Evolutionary conservation across 2,113 vertebrate species (phyloP), one percentile per base, ranked within the genome.

Genomic region (Anoura caudifer): DNA sequence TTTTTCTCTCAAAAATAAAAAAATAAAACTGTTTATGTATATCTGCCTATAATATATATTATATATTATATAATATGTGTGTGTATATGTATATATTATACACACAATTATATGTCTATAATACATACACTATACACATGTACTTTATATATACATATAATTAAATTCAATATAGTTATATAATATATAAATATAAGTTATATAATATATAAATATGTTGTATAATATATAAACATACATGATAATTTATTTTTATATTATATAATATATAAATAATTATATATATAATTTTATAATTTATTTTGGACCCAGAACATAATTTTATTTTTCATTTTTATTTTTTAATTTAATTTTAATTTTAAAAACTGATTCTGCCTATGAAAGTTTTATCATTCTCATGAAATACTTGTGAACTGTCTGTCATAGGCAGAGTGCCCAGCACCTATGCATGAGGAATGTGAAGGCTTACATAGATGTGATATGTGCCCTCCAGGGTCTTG

Each of bases 1-100:
- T 50, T 72, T 89, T n/a, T 89, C 72, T 90, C 15, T 73, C 7
- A 86, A 65, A 36, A 96, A 65, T n/a, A 95, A 79, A 56, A 75
- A 85, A 36, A 31, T 69, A 70, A 61, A 90, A 43, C n/a, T 72
- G n/a, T 19, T 31, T 52, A 26, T 36, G 3, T 38, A 56, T 41
- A 7, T 75, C 22, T 84, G 7, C 16, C 33, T 56, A 54, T 45
- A 67, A 33, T 80, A 59, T 72, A 81, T 77, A 65, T 61, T 63
- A 56, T 56, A 20, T 77, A 73, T 41, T 15, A 19, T 28, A 41
- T 50, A 14, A 43, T 59, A 41, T 38, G 8, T 36, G 43, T 19
- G 15, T 24, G 7, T 31, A n/a, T 31, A 17, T 59, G 11, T 10
- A 36, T 59, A 8, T 28, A 36, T 33, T 47, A 38, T 59, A 41